phyloP scores from a whole-genome alignment of 2,888 invertebrate species.

The Cheilosia variabilis region DNA sequence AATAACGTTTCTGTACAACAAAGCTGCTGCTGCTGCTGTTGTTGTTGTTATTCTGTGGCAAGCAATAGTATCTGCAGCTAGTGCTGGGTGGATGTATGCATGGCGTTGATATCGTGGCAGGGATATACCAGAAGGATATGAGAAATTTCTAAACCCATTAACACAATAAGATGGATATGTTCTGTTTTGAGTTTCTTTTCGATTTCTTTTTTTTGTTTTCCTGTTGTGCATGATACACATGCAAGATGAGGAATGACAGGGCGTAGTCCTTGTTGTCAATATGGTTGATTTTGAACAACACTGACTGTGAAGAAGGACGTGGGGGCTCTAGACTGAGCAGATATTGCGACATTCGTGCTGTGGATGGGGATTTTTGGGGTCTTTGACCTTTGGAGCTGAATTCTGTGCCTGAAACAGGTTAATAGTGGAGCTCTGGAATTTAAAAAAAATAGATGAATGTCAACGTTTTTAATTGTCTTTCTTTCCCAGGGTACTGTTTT shows the following conservation, averaged over 20 bases:
- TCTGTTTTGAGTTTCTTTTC: constrained; percentile 56
- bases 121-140: constrained; percentile 69
- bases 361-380: constrained; percentile 4
- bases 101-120: constrained; percentile 36
- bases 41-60: constrained; percentile 13
- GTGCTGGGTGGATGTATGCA: neutral
- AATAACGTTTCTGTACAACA: constrained; percentile 69
- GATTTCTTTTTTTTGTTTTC: constrained; percentile 21
- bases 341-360: constrained; percentile 30
- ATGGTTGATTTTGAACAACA: constrained; percentile 25
- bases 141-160: constrained; percentile 74
- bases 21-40: constrained; percentile 35
- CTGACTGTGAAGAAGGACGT: constrained; percentile 24
- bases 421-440: too few relatives aligned
- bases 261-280: constrained; percentile 46
- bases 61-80: neutral
- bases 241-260: constrained; percentile 52
- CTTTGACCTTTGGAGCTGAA: constrained; percentile 5
- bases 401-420: neutral
- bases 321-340: constrained; percentile 49
- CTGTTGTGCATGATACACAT: constrained; percentile 10
- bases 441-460: too few relatives aligned
- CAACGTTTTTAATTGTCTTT: too few relatives aligned
- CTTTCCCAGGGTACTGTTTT: too few relatives aligned
- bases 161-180: constrained; percentile 74